These are phyloP conservation scores for Lithophane socia DNA, from an alignment of 2,888 invertebrate species.

Conservation along the genomic window DNA sequence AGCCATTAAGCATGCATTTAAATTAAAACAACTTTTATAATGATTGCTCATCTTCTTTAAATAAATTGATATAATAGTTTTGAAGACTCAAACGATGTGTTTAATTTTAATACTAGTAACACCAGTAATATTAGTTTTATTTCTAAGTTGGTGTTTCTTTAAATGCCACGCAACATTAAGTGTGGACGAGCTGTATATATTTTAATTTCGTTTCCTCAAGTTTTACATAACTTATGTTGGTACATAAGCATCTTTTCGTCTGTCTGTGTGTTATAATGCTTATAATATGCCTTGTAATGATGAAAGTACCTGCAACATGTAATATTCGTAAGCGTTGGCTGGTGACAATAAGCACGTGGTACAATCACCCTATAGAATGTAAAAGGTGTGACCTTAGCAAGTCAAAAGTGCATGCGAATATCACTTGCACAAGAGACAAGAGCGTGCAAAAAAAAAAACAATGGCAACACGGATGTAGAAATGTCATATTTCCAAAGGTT, in stretches of 20 bases:
- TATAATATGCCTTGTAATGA: background rate
- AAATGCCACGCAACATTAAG: slow-evolving; percentile 52
- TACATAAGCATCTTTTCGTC: background rate
- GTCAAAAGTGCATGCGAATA: slow-evolving; percentile 50
- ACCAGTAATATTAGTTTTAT: slow-evolving; percentile 37
- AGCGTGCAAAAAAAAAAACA: slow-evolving; percentile 26
- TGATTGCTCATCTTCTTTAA: slow-evolving; percentile 18
- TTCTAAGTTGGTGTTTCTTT: slow-evolving; percentile 26
- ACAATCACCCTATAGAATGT: slow-evolving; percentile 41
- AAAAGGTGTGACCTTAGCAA: slow-evolving; percentile 61
- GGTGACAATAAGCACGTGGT: slow-evolving; percentile 49
- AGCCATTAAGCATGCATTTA: background rate
- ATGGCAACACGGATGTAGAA: slow-evolving; percentile 47
- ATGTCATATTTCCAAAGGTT: slow-evolving; percentile 63
- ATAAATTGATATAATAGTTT: slow-evolving; percentile 13
- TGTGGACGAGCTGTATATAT: slow-evolving; percentile 25
- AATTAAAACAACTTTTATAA: background rate
- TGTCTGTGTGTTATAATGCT: background rate
- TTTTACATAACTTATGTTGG: slow-evolving; percentile 42
- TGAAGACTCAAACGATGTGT: slow-evolving; percentile 5
- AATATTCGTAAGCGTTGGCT: slow-evolving; percentile 1
- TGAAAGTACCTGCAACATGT: slow-evolving; percentile 1
- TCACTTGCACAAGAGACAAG: slow-evolving; percentile 37
- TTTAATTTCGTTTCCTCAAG: slow-evolving; percentile 16
- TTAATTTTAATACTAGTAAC: slow-evolving; percentile 34